Percentiles rank a stretch among this genome's conserved stretches.
Evolutionary conservation across 2,888 invertebrate species (phyloP).

Genomic region (Lamellibrachia columna): DNA sequence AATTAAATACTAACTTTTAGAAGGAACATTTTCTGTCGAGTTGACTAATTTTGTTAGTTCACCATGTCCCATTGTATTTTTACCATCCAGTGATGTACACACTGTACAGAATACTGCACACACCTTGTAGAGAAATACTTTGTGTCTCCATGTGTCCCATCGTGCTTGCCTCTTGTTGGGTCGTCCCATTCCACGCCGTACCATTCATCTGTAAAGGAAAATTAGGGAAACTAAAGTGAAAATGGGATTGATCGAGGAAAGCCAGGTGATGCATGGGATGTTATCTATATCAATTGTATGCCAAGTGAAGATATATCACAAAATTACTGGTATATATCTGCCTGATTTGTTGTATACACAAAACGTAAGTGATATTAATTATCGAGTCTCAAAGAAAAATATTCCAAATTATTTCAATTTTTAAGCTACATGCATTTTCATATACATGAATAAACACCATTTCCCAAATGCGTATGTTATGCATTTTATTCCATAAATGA

Average conservation of each 20-base stretch:
- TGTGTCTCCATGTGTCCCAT: conserved; percentile 83
- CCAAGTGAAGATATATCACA: background rate
- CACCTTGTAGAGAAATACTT: conserved; percentile 76
- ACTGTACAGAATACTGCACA: background rate
- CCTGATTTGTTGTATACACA: too few relatives aligned
- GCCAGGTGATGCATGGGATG: too few relatives aligned
- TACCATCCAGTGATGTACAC: background rate
- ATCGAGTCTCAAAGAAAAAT: too few relatives aligned
- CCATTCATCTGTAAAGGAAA: conserved; percentile 75
- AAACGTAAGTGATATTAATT: too few relatives aligned
- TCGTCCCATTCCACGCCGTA: conserved; percentile 98
- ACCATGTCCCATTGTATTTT: background rate
- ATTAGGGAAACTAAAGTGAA: background rate
- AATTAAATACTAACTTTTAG: background rate
- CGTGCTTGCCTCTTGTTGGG: conserved; percentile 86
- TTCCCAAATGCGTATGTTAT: background rate
- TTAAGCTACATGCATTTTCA: background rate
- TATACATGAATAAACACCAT: background rate
- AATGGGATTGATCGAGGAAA: background rate
- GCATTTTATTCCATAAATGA: background rate
- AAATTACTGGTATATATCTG: background rate
- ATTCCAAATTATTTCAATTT: too few relatives aligned
- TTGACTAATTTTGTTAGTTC: background rate
- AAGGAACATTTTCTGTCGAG: background rate
- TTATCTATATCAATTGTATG: too few relatives aligned